phyloP scores from a whole-genome alignment of 2,797 vertebrate species.

The Coregonus sp. region DNA sequence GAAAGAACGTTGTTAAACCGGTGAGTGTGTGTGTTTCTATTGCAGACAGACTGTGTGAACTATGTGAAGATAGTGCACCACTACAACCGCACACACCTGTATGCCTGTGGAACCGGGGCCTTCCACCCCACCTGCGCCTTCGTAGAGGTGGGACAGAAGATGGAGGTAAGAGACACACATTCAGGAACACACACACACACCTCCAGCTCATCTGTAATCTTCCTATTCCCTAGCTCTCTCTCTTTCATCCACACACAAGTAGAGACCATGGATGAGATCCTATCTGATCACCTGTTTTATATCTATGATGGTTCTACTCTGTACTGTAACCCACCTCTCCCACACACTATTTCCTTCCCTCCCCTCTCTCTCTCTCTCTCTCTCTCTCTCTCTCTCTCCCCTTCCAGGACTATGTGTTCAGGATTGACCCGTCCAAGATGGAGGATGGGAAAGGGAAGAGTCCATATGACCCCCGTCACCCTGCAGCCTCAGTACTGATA shows the following conservation, averaged over 20 bases:
- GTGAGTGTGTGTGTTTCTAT: slow-evolving; percentile 23
- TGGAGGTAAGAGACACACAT: slow-evolving; percentile 80
- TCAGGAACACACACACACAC: neutral
- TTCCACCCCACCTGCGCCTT: slow-evolving; percentile 95
- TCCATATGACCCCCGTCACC: slow-evolving; percentile 91
- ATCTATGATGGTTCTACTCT: neutral
- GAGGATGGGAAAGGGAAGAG: slow-evolving; percentile 97
- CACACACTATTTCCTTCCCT: neutral
- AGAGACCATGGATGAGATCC: neutral
- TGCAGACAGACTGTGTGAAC: slow-evolving; percentile 93
- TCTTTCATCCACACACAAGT: neutral
- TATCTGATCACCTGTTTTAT: neutral
- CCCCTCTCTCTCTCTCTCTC: neutral
- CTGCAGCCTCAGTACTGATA: slow-evolving; percentile 87
- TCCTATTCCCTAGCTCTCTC: neutral
- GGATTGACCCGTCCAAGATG: slow-evolving; percentile 73
- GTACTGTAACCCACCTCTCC: neutral
- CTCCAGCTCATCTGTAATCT: neutral
- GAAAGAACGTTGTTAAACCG: neutral
- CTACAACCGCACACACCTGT: slow-evolving; percentile 93
- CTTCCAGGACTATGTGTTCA: slow-evolving; percentile 86
- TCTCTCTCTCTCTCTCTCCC: neutral
- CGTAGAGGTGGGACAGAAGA: slow-evolving; percentile 85
- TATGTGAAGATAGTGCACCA: slow-evolving; percentile 92
- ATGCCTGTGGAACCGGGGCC: slow-evolving; percentile 92